These are phyloP conservation scores for Streblospio benedicti DNA, from an alignment of 1,140 invertebrate genomes.

Conservation along the genomic window DNA sequence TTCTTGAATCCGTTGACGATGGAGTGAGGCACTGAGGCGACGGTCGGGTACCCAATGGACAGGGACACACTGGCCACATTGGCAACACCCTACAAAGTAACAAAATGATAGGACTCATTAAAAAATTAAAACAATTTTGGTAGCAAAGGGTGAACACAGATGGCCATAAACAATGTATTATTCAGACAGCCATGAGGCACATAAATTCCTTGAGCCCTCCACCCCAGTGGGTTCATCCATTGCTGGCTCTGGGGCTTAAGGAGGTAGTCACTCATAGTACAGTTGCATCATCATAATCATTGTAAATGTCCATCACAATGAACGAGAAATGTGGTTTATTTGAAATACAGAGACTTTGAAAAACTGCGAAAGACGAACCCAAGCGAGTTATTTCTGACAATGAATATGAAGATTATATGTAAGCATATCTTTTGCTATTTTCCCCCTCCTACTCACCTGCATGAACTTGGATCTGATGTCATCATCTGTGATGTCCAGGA, in stretches of 20 bases:
- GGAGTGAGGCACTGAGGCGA: conserved; percentile 93
- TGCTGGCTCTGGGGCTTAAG: conserved; percentile 34
- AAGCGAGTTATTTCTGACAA: not conserved
- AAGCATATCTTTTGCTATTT: not conserved
- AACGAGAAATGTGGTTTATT: no score
- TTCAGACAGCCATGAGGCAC: conserved; percentile 25
- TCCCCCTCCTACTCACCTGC: conserved; percentile 51
- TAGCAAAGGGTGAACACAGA: no score
- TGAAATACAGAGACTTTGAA: no score
- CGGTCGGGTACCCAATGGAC: conserved; percentile 86
- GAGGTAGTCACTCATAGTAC: not conserved
- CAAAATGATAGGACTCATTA: conserved; percentile 12
- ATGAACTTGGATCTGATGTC: conserved; percentile 84
- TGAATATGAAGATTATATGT: not conserved
- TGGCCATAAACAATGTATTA: no score
- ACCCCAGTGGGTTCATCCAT: conserved; percentile 41
- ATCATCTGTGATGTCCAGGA: conserved; percentile 96
- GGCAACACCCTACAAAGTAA: conserved; percentile 68
- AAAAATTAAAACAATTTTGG: conserved; percentile 1
- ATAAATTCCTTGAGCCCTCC: conserved; percentile 16
- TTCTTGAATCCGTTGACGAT: conserved; percentile 98
- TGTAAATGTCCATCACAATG: not conserved
- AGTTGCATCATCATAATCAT: not conserved
- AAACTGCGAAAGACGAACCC: not conserved
- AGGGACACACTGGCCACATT: conserved; percentile 92